Base-by-base conservation (phyloP, 2,888 invertebrate genomes). In the Oligia fasciuncula region DNA sequence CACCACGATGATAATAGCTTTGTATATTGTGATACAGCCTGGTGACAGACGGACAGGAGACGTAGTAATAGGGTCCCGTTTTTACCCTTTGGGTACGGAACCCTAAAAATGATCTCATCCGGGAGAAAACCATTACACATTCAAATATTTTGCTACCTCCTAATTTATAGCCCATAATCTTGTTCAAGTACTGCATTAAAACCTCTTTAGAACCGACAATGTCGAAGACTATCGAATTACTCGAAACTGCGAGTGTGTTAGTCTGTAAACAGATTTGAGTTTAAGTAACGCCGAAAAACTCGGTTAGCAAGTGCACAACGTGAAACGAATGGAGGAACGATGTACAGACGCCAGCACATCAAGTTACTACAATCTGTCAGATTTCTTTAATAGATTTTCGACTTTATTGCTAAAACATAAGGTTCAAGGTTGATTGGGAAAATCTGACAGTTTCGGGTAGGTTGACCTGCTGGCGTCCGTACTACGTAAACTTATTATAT, bases 401-500 rank as follows among this genome's bases (percentile, higher is more conserved):
- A n/a, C n/a, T n/a, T n/a, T n/a, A n/a, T n/a, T n/a, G n/a, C n/a
- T n/a, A n/a, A n/a, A n/a, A n/a, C n/a, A n/a, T n/a, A n/a, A n/a
- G n/a, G n/a, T n/a, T n/a, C n/a, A n/a, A n/a, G n/a, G n/a, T n/a
- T n/a, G n/a, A n/a, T n/a, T n/a, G n/a, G n/a, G n/a, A n/a, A n/a
- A n/a, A n/a, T n/a, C n/a, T n/a, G n/a, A n/a, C n/a, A n/a, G n/a
- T n/a, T n/a, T n/a, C n/a, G n/a, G n/a, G n/a, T n/a, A n/a, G n/a
- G n/a, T n/a, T n/a, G n/a, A n/a, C n/a, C n/a, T n/a, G n/a, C n/a
- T n/a, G n/a, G n/a, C n/a, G n/a, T n/a, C n/a, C n/a, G n/a, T n/a
- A 90, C 91, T 87, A 85, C 87, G 93, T 95, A 96, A 96, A 94
- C 94, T 95, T 95, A 93, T 95, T 95, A 95, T 90, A 86, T 80